Evolutionary conservation across 2,113 vertebrate genomes (phyloP), one percentile per base, ranked within the genome.

Genomic region (Physeter macrocephalus): DNA sequence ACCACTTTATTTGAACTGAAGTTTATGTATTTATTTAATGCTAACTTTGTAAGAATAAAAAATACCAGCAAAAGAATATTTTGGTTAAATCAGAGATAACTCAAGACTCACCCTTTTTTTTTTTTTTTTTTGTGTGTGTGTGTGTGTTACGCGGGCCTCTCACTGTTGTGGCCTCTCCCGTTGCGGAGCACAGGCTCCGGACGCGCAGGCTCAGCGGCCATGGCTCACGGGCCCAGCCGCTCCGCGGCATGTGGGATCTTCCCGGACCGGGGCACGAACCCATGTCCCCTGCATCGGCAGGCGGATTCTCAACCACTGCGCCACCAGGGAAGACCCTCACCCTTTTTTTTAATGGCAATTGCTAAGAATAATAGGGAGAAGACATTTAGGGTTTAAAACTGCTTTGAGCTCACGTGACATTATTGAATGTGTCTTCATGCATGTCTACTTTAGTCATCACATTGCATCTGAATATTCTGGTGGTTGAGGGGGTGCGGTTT

Each of bases 21-120:
- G 5, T 85, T 93, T 93, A 93, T 62, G 3, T 92, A 36, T 61
- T 78, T 57, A 43, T 49, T 93, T 94, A 94, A 64, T 94, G 27
- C 62, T 69, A 54, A 64, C 3, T 74, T 91, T 82, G 12, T 59
- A 46, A 91, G 57, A 94, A 43, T 62, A 66, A 88, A 77, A 90
- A 84, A 90, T 84, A 17, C 6, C 13, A 87, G 1, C 67, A 59
- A 81, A 92, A 93, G 17, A 90, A 72, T 94, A 27, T 80, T 81
- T 85, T 92, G 27, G 12, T 75, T 90, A 85, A 69, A 61, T 36
- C 34, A 5, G 25, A 41, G 14, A 6, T 92, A 81, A 84, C 43
- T 57, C 6, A 92, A 90, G n/a, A 6, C n/a, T 4, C 3, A 31
- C 7, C 18, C 0, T 59, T 49, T 31, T 92, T 72, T 69, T 66